phyloP scores from a whole-genome alignment of 37 sponge, comb jelly and placozoan species.

The Cladorhizidae sp. region DNA sequence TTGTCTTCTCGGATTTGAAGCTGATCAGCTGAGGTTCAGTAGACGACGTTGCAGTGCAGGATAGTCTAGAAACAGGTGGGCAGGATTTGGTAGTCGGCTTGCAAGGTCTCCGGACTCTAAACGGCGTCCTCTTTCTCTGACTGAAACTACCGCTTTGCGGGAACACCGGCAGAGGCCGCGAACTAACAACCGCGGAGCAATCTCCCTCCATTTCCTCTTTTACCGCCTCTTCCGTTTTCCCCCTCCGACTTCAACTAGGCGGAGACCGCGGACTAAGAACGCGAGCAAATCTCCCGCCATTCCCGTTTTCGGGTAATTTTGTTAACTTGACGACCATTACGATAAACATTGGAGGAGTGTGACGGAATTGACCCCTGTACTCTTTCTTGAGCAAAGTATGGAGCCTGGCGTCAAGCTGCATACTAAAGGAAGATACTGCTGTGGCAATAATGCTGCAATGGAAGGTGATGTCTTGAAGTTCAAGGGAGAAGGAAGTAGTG shows the following conservation, averaged over 20 bases:
- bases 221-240: not conserved
- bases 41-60: not conserved
- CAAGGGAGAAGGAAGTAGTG: constrained; percentile 29
- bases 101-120: constrained; percentile 53
- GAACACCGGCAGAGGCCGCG: constrained; percentile 23
- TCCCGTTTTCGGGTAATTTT: not conserved
- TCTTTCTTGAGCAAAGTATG: constrained; percentile 29
- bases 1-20: constrained; percentile 55
- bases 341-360: too few species aligned
- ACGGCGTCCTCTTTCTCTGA: constrained; percentile 73
- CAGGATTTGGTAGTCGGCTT: constrained; percentile 73
- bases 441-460: constrained; percentile 46
- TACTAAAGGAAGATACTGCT: constrained; percentile 33
- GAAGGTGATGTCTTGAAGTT: constrained; percentile 62
- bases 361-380: too few species aligned
- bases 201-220: not conserved
- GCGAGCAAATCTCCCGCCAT: not conserved
- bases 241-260: too few species aligned
- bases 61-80: constrained; percentile 78
- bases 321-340: not conserved
- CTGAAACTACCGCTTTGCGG: constrained; percentile 45
- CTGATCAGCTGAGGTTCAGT: constrained; percentile 45
- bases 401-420: constrained; percentile 44
- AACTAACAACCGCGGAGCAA: not conserved
- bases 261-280: constrained; percentile 5